Conservation (phyloP, 2,888 invertebrate species). For the Nebria salina region DNA sequence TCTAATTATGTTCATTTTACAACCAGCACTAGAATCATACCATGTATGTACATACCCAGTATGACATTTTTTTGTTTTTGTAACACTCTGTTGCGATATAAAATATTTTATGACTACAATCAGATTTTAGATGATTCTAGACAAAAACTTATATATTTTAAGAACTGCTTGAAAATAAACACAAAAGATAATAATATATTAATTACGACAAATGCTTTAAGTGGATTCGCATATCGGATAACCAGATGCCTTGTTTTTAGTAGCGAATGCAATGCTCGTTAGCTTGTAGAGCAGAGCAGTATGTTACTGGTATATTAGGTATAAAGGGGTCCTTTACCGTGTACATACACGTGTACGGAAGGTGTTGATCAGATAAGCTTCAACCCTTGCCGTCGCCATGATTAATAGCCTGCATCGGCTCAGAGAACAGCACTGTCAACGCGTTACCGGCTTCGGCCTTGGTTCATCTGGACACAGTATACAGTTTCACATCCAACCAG, state of each 20-base stretch:
- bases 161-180: no score
- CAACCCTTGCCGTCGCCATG: conserved; percentile 39
- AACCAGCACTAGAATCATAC: not conserved
- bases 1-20: conserved; percentile 40
- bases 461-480: not conserved
- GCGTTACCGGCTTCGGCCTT: not conserved
- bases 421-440: conserved; percentile 4
- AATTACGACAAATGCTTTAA: no score
- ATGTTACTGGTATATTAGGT: not conserved
- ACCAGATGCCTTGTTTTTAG: no score
- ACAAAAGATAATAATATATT: no score
- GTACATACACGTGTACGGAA: conserved; percentile 38
- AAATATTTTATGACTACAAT: not conserved
- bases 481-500: not conserved
- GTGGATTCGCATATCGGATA: no score
- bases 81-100: no score
- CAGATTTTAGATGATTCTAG: no score
- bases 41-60: no score
- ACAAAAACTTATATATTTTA: no score
- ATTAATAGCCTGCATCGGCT: conserved; percentile 27
- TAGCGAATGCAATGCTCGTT: no score
- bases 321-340: not conserved
- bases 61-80: no score
- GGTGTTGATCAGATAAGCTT: conserved; percentile 45
- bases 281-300: no score